Evolutionary conservation across 2,113 vertebrate genomes (phyloP).

Genomic region (Syngnathus scovelli): DNA sequence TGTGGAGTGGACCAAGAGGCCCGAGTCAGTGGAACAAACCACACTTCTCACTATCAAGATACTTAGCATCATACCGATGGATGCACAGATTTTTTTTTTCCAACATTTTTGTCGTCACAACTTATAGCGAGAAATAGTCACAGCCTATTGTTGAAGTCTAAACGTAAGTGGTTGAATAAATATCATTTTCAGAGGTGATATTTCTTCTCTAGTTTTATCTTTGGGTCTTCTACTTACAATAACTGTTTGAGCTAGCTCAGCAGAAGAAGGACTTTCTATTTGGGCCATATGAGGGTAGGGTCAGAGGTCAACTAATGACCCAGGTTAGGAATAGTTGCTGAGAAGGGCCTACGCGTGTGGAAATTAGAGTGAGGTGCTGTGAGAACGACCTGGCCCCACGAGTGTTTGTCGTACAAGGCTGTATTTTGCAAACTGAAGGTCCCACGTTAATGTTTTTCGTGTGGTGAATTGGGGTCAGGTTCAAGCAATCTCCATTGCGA

Average conservation of each 20-base stretch:
- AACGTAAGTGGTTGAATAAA: constrained; percentile 65
- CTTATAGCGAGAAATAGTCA: constrained; percentile 46
- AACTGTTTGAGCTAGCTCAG: constrained; percentile 46
- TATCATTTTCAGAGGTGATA: constrained; percentile 34
- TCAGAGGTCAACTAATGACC: constrained; percentile 69
- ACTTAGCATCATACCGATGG: constrained; percentile 36
- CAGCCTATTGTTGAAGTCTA: constrained; percentile 52
- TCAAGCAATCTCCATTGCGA: constrained; percentile 65
- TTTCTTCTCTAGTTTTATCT: constrained; percentile 35
- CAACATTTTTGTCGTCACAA: too few relatives aligned
- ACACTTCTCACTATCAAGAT: constrained; percentile 78
- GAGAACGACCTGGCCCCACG: constrained; percentile 58
- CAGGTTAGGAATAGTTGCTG: constrained; percentile 66
- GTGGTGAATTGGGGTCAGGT: constrained; percentile 50
- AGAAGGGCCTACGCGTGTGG: constrained; percentile 57
- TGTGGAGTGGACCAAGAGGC: constrained; percentile 69
- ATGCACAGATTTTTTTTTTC: constrained; percentile 17
- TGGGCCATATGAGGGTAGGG: constrained; percentile 59
- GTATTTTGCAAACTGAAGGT: constrained; percentile 67
- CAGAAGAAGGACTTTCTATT: constrained; percentile 63
- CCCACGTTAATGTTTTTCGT: constrained; percentile 68
- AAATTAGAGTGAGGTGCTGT: constrained; percentile 70
- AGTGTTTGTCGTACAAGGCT: constrained; percentile 61
- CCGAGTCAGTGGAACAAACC: constrained; percentile 71
- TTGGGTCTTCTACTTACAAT: constrained; percentile 40